Percentiles rank a stretch among this genome's conserved stretches.
phyloP scores from a whole-genome alignment of 2,888 invertebrate species.

The Stomorhina lunata region DNA sequence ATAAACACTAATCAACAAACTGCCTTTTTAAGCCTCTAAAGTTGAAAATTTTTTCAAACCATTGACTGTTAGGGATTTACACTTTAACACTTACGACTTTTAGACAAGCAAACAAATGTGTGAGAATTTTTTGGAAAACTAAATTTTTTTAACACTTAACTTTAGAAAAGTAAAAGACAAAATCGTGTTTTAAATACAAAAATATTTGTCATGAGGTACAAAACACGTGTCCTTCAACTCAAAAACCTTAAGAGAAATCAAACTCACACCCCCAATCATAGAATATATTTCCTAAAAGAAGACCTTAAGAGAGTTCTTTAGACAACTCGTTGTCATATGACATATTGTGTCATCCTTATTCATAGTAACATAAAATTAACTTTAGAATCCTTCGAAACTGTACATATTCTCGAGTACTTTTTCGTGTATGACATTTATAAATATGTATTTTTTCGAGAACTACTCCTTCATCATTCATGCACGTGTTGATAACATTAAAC shows the following conservation, averaged over 20 bases:
- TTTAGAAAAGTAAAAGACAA: slow-evolving; percentile 43
- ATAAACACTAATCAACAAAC: slow-evolving; percentile 47
- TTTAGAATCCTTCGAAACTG: too few species aligned
- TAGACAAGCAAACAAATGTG: slow-evolving; percentile 30
- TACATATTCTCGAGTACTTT: too few species aligned
- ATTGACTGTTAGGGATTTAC: slow-evolving; percentile 39
- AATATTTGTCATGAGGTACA: slow-evolving; percentile 13
- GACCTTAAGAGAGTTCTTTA: slow-evolving; percentile 3
- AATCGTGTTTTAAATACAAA: slow-evolving; percentile 57
- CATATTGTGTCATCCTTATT: slow-evolving; percentile 73
- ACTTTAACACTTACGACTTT: slow-evolving; percentile 44
- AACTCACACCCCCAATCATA: slow-evolving; percentile 47
- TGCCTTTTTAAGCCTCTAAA: slow-evolving; percentile 62
- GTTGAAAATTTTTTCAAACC: background rate
- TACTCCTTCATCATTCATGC: slow-evolving; percentile 41
- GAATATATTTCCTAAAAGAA: background rate
- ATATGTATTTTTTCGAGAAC: slow-evolving; percentile 27
- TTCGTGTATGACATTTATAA: too few species aligned
- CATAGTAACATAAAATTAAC: slow-evolving; percentile 59
- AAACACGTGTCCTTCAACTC: slow-evolving; percentile 58
- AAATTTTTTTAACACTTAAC: slow-evolving; percentile 34
- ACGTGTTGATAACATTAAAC: slow-evolving; percentile 65
- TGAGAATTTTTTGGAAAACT: slow-evolving; percentile 45
- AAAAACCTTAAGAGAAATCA: slow-evolving; percentile 8
- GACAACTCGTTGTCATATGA: slow-evolving; percentile 73